Conservation (phyloP, 2,797 vertebrate species). For the Hozukius guyotensis region DNA sequence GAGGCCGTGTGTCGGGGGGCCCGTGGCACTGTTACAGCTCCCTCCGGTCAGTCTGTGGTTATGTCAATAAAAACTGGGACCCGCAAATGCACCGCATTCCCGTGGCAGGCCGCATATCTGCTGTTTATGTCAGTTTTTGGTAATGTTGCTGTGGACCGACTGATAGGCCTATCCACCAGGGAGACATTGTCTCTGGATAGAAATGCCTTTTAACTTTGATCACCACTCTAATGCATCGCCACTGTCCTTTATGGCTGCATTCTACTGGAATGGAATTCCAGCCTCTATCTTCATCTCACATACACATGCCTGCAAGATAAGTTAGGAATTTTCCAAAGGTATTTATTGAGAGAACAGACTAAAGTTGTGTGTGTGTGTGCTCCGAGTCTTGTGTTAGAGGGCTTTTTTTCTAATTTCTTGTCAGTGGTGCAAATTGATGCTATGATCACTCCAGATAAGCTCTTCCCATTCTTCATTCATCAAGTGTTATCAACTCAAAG, state of each 20-base stretch:
- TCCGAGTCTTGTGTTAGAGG: conserved; percentile 19
- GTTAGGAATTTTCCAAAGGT: conserved; percentile 65
- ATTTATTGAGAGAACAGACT: conserved; percentile 61
- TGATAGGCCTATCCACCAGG: conserved; percentile 44
- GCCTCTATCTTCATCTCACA: conserved; percentile 65
- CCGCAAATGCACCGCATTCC: conserved; percentile 32
- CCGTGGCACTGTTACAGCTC: neutral
- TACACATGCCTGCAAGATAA: conserved; percentile 70
- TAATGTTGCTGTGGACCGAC: conserved; percentile 34
- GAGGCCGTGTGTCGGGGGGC: neutral
- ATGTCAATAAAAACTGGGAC: conserved; percentile 65
- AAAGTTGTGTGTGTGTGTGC: conserved; percentile 6
- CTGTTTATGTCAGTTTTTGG: conserved; percentile 58
- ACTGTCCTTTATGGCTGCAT: conserved; percentile 54
- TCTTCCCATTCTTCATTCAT: conserved; percentile 37
- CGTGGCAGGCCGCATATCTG: conserved; percentile 24
- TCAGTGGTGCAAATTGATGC: conserved; percentile 68
- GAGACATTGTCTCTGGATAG: conserved; percentile 24
- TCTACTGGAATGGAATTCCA: conserved; percentile 55
- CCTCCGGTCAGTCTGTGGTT: conserved; percentile 65
- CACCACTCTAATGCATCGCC: conserved; percentile 28
- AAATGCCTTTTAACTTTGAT: conserved; percentile 59
- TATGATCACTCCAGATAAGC: conserved; percentile 57
- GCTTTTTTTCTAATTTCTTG: conserved; percentile 46
- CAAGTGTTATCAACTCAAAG: conserved; percentile 32